Conservation (phyloP, 2,113 vertebrate genomes). For the Scytalopus superciliaris region DNA sequence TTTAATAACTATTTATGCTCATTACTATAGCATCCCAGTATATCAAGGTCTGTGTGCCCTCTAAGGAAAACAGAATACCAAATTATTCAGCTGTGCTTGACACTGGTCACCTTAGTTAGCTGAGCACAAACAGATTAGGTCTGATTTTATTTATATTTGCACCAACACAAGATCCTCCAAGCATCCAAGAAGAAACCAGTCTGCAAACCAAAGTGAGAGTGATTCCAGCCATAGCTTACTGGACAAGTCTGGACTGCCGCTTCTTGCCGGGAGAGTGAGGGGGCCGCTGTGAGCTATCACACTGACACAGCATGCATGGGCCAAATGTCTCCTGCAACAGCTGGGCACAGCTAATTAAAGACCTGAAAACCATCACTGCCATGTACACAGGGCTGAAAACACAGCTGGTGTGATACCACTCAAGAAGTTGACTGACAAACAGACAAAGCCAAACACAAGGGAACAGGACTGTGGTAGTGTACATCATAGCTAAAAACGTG, state of each 20-base stretch:
- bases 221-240: background rate
- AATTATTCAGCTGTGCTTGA: background rate
- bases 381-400: accelerated
- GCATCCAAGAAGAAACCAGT: background rate
- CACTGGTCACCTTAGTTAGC: background rate
- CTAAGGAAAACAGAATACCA: background rate
- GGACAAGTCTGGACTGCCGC: background rate
- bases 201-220: background rate
- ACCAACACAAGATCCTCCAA: background rate
- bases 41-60: background rate
- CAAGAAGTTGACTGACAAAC: background rate
- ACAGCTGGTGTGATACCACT: accelerated
- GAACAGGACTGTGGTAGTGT: accelerated
- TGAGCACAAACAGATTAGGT: background rate
- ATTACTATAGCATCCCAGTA: background rate
- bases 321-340: background rate
- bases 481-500: accelerated
- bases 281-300: background rate
- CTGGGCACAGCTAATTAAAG: background rate
- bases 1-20: background rate
- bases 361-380: background rate
- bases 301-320: accelerated
- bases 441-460: background rate
- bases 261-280: accelerated
- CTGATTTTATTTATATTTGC: background rate